phyloP scores from a whole-genome alignment of 1,140 invertebrate genomes.

The Chionoecetes opilio region DNA sequence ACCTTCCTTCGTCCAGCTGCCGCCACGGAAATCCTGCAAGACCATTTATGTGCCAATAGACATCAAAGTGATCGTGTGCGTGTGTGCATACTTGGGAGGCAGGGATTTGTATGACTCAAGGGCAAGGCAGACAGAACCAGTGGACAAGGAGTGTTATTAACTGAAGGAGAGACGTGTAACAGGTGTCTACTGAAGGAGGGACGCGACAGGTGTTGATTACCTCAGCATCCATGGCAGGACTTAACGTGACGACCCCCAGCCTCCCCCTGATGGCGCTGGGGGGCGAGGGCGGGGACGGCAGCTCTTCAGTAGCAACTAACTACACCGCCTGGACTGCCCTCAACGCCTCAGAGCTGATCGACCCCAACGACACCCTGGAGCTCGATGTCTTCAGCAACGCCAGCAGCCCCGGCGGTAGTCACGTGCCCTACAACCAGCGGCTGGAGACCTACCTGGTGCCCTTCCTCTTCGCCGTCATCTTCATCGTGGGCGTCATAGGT shows the following conservation, averaged over 20 bases:
- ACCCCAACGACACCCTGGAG: not conserved
- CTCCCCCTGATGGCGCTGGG: not conserved
- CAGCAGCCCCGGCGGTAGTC: not conserved
- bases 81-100: not conserved
- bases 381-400: not conserved
- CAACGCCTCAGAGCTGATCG: not conserved
- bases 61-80: too few species aligned
- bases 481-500: constrained; percentile 74
- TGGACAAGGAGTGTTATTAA: not conserved
- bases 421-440: constrained; percentile 58
- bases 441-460: constrained; percentile 74
- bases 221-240: not conserved
- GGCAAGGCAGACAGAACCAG: too few species aligned
- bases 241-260: not conserved
- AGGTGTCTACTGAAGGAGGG: too few species aligned
- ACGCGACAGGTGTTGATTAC: not conserved
- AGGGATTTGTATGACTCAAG: not conserved
- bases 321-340: not conserved
- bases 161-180: too few species aligned
- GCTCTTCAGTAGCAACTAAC: not conserved
- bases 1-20: too few species aligned
- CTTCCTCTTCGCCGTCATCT: constrained; percentile 62
- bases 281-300: not conserved
- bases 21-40: not conserved
- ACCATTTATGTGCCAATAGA: not conserved